Conservation (phyloP, 2,888 invertebrate genomes). For the Eilema caniola region DNA sequence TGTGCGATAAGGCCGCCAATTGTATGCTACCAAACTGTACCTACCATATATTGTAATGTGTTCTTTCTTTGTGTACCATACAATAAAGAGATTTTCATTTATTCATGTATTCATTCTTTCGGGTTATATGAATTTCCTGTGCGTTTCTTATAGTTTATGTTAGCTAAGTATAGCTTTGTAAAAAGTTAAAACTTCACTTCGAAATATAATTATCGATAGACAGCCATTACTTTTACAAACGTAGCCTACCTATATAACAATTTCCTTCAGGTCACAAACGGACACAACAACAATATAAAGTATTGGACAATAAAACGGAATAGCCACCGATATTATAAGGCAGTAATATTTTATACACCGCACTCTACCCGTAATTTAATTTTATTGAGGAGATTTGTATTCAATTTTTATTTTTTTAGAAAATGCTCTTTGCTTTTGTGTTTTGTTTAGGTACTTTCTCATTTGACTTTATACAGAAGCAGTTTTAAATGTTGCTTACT, state of each 20-base stretch:
- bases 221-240: not conserved
- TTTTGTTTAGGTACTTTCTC: constrained; percentile 26
- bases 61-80: too few relatives aligned
- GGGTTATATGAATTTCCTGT: too few relatives aligned
- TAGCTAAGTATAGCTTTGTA: too few relatives aligned
- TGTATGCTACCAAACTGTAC: too few relatives aligned
- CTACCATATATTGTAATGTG: too few relatives aligned
- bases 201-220: not conserved
- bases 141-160: too few relatives aligned
- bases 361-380: constrained; percentile 45
- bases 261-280: constrained; percentile 17
- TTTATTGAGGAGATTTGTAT: constrained; percentile 46
- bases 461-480: constrained; percentile 38
- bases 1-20: too few relatives aligned
- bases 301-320: constrained; percentile 38
- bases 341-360: constrained; percentile 38
- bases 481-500: not conserved
- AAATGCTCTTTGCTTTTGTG: constrained; percentile 25
- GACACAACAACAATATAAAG: constrained; percentile 24
- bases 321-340: constrained; percentile 35
- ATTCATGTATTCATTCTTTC: too few relatives aligned
- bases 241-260: constrained; percentile 14
- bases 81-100: too few relatives aligned
- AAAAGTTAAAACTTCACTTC: too few relatives aligned
- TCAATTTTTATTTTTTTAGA: constrained; percentile 25